phyloP scores from a whole-genome alignment of 1,140 invertebrate species.

The Zaprionus camerounensis region DNA sequence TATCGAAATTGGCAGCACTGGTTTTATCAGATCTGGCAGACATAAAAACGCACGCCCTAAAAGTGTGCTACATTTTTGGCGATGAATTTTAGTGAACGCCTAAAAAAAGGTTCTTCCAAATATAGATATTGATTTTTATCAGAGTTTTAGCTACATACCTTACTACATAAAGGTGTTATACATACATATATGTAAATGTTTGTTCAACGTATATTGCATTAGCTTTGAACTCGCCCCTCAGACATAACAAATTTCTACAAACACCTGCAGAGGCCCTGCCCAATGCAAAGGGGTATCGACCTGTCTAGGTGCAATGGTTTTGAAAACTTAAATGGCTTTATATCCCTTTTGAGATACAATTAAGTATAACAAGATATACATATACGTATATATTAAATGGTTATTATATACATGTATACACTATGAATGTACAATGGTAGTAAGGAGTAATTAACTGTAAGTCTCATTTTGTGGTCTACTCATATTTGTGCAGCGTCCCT shows the following conservation, averaged over 20 bases:
- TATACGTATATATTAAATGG: conserved; percentile 35
- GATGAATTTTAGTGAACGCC: background rate
- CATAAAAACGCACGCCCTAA: background rate
- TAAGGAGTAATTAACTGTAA: conserved; percentile 58
- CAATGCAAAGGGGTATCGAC: background rate
- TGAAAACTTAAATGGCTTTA: conserved; percentile 80
- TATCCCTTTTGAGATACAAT: conserved; percentile 82
- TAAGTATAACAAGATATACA: conserved; percentile 59
- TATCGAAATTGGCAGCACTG: too few relatives aligned
- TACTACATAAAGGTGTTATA: background rate
- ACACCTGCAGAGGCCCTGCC: conserved; percentile 21
- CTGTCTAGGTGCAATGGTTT: conserved; percentile 56
- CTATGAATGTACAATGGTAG: conserved; percentile 67
- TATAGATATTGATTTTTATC: conserved; percentile 21
- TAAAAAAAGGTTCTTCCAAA: conserved; percentile 23
- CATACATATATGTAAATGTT: background rate
- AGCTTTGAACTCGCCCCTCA: conserved; percentile 10
- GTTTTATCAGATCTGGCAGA: background rate
- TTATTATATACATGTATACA: conserved; percentile 50
- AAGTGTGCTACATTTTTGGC: conserved; percentile 19
- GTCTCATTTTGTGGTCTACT: conserved; percentile 64
- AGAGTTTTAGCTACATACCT: conserved; percentile 1
- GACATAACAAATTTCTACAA: conserved; percentile 35
- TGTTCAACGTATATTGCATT: conserved; percentile 19
- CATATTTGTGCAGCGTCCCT: conserved; percentile 41